phyloP scores from a whole-genome alignment of 1,140 invertebrate genomes.

The Brachionus rubens region DNA sequence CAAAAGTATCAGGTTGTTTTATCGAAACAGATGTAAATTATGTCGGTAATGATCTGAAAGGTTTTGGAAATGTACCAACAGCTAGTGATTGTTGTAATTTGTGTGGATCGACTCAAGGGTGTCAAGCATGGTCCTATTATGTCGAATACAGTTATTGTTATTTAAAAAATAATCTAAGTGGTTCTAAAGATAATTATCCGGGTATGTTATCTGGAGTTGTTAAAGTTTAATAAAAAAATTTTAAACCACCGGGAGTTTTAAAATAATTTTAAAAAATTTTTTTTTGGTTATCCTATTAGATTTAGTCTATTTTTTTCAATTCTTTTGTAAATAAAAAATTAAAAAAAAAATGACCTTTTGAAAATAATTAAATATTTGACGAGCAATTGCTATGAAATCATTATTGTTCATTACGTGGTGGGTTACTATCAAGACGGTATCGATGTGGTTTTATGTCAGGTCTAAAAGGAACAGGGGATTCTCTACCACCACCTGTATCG shows the following conservation, averaged over 20 bases:
- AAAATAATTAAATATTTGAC: too few relatives aligned
- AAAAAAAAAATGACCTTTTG: too few relatives aligned
- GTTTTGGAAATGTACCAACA: background rate
- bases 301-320: too few relatives aligned
- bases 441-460: constrained; percentile 11
- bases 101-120: background rate
- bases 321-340: too few relatives aligned
- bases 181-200: background rate
- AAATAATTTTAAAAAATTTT: too few relatives aligned
- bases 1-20: constrained; percentile 11
- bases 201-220: constrained; percentile 36
- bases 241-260: too few relatives aligned
- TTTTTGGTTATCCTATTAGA: too few relatives aligned
- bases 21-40: constrained; percentile 34
- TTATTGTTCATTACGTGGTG: background rate
- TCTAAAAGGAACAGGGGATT: background rate
- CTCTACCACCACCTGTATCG: background rate
- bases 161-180: constrained; percentile 4
- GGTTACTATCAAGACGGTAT: constrained; percentile 5
- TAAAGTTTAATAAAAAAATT: background rate
- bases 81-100: constrained; percentile 40
- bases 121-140: constrained; percentile 23
- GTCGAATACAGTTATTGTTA: constrained; percentile 35
- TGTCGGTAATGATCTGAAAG: constrained; percentile 1
- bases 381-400: background rate